Evolutionary conservation across 2,888 invertebrate genomes (phyloP), one percentile per base, ranked within the genome.

Genomic region (Adineta ricciae): DNA sequence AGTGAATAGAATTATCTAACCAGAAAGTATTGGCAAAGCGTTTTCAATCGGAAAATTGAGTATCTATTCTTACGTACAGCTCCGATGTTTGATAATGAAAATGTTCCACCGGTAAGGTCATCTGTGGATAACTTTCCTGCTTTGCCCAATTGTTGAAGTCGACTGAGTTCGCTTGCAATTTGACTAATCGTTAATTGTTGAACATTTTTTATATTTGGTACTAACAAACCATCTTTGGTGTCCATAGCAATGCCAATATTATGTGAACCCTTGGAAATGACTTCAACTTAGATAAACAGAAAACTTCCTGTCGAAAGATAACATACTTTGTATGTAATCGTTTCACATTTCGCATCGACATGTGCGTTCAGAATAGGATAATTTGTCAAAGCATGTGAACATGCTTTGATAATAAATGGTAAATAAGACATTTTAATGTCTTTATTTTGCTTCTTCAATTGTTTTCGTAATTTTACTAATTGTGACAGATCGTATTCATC

Each of bases 211-310:
- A 99, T 94, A 89, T 95, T 96, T 1, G 99, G 99, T 46, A 99
- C 99, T 5, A 96, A 93, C 83, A 99, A 92, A 0, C 99, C 99
- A 84, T 94, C 93, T 0, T 94, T 93, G 0, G 98, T 98, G 89
- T 97, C 97, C 94, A 99, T 96, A 1, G 99, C 99, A 83, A 99
- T 92, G 50, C 97, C 96, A 87, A 99, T 96, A 89, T 99, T 99
- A 89, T 99, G 99, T 16, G 93, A 92, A 3, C 92, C 92, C 92
- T 92, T 86, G 11, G 8, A 46, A 46, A 46, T 8, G 5, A 46
- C 11, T 8, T 46, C 11, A 8, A 46, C n/a, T n/a, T n/a, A n/a
- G n/a, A n/a, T n/a, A n/a, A n/a, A n/a, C n/a, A n/a, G n/a, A n/a
- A 64, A 11, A 49, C 14, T 49, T 49, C 49, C 8, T 49, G 14